These are phyloP conservation scores for Oxyura jamaicensis DNA, from an alignment of 2,113 vertebrate species.

Conservation along the genomic window DNA sequence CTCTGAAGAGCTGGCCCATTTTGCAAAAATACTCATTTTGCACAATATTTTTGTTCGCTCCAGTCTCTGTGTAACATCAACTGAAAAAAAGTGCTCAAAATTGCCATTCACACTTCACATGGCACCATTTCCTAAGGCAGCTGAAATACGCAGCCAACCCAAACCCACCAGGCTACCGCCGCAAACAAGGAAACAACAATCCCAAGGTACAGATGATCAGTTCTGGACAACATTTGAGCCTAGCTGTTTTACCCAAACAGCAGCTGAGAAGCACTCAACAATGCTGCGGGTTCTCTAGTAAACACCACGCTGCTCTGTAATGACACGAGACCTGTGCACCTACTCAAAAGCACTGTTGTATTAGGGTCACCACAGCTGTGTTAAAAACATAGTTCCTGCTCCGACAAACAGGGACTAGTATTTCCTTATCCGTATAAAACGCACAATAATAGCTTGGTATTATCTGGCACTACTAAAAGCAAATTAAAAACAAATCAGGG, in stretches of 20 bases:
- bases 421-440: slow-evolving; percentile 13
- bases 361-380: not conserved
- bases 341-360: not conserved
- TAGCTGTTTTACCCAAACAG: slow-evolving; percentile 12
- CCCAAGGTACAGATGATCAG: not conserved
- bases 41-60: not conserved
- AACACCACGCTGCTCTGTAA: not conserved
- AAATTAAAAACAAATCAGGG: slow-evolving; percentile 12
- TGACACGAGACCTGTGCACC: fast-evolving
- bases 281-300: not conserved
- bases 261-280: not conserved
- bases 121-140: not conserved
- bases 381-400: not conserved
- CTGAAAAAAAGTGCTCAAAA: not conserved
- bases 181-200: not conserved
- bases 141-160: not conserved
- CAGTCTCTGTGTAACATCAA: not conserved
- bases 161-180: not conserved
- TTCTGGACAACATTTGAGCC: not conserved
- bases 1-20: not conserved
- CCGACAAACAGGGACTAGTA: not conserved
- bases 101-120: not conserved
- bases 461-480: not conserved
- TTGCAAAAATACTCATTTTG: not conserved
- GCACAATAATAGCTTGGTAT: not conserved